Evolutionary conservation across 2,888 invertebrate species (phyloP), one percentile per base, ranked within the genome.

Genomic region (Athalia rosae): DNA sequence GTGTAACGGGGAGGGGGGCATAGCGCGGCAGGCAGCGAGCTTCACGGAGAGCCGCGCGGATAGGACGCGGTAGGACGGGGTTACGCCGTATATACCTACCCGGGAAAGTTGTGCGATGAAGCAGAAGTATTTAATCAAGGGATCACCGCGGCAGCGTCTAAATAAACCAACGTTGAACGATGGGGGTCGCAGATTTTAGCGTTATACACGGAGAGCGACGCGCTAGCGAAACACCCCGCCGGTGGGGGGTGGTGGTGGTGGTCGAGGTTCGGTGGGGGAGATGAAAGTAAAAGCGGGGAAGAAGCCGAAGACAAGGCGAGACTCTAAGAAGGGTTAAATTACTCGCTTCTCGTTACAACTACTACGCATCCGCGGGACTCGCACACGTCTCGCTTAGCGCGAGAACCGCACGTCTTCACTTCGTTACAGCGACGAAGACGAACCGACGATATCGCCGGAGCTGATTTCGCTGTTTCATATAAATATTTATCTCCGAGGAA

Each of bases 51-150:
- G 71, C 67, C 71, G 69, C 50, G 76, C 28, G 59, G 43, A 58
- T 47, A 48, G 71, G 59, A 61, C 61, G 56, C 56, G 73, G 71
- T 56, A 63, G n/a, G n/a, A n/a, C n/a, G n/a, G 61, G 74, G 50
- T 50, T 59, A 74, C 59, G 74, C 56, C 47, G 48, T 61, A 61
- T 59, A 41, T 61, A 62, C 61, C 61, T 71, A 71, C 71, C 58
- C 58, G 61, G 74, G 78, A 78, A 78, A 78, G 74, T 78, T 78
- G 79, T 77, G 79, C 78, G 79, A 81, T 81, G 81, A 77, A 79
- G 82, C 81, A 85, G 83, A 86, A 86, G 87, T 86, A 86, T 87
- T 87, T 86, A 86, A 87, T 87, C 87, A 86, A 86, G 86, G 85
- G 87, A 86, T 86, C 86, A 86, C 83, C 84, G 83, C 81, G 77